Evolutionary conservation across 2,113 vertebrate species (phyloP).

Genomic region (Bucco capensis): DNA sequence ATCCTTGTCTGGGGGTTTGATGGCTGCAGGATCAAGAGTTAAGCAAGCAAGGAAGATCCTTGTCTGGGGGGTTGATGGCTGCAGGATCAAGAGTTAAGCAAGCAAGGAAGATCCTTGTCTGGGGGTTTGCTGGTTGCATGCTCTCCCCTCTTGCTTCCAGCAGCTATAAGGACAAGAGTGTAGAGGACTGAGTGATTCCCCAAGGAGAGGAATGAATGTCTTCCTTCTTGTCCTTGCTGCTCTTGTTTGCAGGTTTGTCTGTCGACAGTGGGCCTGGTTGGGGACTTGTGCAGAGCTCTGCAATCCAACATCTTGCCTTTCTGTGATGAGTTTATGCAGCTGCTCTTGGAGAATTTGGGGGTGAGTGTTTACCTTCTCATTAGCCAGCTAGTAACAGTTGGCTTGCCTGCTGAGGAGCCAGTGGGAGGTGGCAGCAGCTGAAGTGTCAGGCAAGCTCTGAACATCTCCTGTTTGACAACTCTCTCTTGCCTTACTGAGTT

Average conservation of each 20-base stretch:
- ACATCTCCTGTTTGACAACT: conserved; percentile 17
- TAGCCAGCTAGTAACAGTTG: neutral
- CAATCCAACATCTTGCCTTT: conserved; percentile 94
- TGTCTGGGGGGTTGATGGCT: accelerated
- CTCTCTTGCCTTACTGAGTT: neutral
- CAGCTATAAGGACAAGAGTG: neutral
- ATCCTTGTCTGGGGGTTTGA: accelerated
- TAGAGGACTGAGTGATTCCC: neutral
- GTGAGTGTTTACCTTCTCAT: conserved; percentile 74
- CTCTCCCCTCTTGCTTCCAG: neutral
- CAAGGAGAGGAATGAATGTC: conserved; percentile 22
- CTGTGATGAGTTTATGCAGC: conserved; percentile 98
- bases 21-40: neutral
- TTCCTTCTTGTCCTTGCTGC: neutral
- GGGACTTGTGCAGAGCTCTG: conserved; percentile 91
- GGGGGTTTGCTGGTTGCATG: neutral
- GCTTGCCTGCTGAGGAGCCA: neutral
- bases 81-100: too few species aligned
- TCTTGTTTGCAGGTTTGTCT: conserved; percentile 92
- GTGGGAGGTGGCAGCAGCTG: conserved; percentile 47
- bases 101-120: too few species aligned
- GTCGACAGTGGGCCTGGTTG: conserved; percentile 92
- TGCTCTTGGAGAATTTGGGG: conserved; percentile 95
- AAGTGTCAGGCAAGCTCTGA: conserved; percentile 2
- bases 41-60: too few species aligned